Evolutionary conservation across 2,113 vertebrate species (phyloP), one percentile per base, ranked within the genome.

Genomic region (Pteropus alecto): DNA sequence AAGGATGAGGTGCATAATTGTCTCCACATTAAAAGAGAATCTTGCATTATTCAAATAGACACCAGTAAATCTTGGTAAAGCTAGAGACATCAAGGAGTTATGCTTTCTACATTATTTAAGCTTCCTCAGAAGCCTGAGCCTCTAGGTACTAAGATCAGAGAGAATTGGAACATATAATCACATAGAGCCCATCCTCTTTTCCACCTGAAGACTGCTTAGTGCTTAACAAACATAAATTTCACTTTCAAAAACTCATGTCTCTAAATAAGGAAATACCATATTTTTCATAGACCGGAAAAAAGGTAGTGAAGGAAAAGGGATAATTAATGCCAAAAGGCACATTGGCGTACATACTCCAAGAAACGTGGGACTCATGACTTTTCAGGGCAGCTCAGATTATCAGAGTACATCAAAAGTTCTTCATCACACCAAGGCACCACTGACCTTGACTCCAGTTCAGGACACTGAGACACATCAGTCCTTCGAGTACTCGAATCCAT

Each of bases 1-100:
- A 79, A 97, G 82, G 83, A 87, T 83, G 68, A 90, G 67, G 78
- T 73, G 28, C 0, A 21, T 35, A 79, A 76, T 78, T 94, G 38
- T 16, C 58, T 86, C 38, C n/a, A 90, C 51, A 86, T 91, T 33
- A 85, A 89, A 96, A 58, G 85, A 95, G 92, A 90, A 56, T 43
- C 79, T 95, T 91, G 43, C 33, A 48, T 79, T 79, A 83, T 61
- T 90, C 76, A 35, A 13, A n/a, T 0, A 15, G 35, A 60, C 38
- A 10, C 43, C 14, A 65, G 78, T 35, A 90, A 92, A 88, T 84
- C 87, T 60, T n/a, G 43, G 56, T 51, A 41, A 90, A 91, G 63
- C 43, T 6, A 3, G 85, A 74, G 30, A 33, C 61, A 78, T 71
- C 35, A 19, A 54, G 38, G 54, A 95, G 38, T 76, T 33, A 5